phyloP scores from a whole-genome alignment of 2,797 vertebrate species.

The Manis javanica region DNA sequence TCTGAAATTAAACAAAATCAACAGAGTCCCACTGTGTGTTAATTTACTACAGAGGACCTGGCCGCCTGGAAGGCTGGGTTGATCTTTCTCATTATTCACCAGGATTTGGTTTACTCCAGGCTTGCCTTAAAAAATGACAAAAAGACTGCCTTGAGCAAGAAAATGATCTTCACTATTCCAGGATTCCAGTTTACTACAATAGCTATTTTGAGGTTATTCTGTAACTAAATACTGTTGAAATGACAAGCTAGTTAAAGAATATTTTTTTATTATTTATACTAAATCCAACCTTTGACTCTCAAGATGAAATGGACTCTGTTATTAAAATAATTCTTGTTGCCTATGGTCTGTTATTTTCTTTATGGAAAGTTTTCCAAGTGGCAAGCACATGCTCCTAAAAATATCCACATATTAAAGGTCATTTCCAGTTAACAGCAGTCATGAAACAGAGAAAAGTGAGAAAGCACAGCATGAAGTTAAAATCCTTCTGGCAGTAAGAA shows the following conservation, averaged over 20 bases:
- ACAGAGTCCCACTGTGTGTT: neutral
- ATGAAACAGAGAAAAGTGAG: neutral
- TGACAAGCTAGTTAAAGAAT: neutral
- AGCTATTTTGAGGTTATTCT: neutral
- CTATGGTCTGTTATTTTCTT: neutral
- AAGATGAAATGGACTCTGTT: neutral
- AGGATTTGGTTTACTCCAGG: neutral
- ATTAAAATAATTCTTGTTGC: neutral
- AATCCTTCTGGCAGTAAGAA: neutral
- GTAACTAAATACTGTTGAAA: neutral
- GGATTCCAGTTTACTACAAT: neutral
- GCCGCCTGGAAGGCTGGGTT: neutral
- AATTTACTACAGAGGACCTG: neutral
- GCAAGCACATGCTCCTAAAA: neutral
- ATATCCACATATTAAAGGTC: neutral
- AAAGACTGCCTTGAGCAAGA: neutral
- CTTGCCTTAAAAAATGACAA: neutral
- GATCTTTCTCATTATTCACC: neutral
- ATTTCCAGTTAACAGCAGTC: neutral
- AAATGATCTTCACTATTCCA: neutral
- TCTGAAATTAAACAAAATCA: neutral
- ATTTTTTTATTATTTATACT: neutral
- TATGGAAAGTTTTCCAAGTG: neutral
- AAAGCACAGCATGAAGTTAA: neutral
- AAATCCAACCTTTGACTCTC: neutral